These are phyloP conservation scores for Zosterops japonicus DNA, from an alignment of 2,113 vertebrate species.

Conservation along the genomic window DNA sequence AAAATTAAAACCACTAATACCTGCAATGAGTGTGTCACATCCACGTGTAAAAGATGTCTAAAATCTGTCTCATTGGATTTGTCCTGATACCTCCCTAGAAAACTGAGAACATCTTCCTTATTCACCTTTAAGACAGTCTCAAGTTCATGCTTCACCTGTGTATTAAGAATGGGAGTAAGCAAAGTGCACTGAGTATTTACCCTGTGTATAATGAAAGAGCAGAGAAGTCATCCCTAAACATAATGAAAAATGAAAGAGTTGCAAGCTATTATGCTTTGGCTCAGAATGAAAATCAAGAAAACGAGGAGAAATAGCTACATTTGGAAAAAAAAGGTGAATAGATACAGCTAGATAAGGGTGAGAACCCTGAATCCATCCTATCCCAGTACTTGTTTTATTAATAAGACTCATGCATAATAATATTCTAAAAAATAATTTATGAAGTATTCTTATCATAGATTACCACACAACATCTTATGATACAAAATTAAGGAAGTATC, in stretches of 20 bases:
- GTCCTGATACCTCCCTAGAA: slow-evolving; percentile 73
- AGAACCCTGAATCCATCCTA: background rate
- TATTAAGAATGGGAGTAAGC: background rate
- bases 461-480: background rate
- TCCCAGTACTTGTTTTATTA: background rate
- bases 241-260: background rate
- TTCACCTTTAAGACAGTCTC: slow-evolving; percentile 71
- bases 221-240: background rate
- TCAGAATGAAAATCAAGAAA: background rate
- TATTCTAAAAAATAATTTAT: background rate
- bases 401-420: background rate
- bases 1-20: slow-evolving; percentile 54
- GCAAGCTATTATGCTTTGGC: background rate
- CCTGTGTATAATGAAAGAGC: background rate
- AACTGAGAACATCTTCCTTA: slow-evolving; percentile 69
- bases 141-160: slow-evolving; percentile 73
- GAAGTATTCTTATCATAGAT: background rate
- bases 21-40: slow-evolving; percentile 77
- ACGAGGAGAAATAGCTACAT: background rate
- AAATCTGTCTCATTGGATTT: slow-evolving; percentile 40
- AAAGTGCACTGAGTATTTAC: background rate
- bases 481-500: background rate
- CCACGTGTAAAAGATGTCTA: slow-evolving; percentile 67
- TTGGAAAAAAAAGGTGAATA: background rate
- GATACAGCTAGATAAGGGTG: background rate